Evolutionary conservation across 2,797 vertebrate genomes (phyloP), one percentile per base, ranked within the genome.

Genomic region (Ptychadena robeensis): DNA sequence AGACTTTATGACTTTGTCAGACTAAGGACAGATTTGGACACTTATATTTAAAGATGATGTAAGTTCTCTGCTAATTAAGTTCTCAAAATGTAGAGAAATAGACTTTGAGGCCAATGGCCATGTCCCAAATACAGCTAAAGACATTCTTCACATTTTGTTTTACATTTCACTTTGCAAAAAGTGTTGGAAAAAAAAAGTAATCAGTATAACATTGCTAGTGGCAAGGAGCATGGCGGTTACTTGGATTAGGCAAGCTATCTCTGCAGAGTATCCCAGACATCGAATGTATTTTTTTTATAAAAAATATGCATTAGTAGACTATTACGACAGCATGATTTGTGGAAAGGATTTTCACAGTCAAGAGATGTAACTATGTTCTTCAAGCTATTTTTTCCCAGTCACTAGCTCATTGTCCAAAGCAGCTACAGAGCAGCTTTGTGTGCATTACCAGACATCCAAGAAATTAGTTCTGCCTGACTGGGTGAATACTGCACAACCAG

Each of bases 381-480:
- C 93, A 93, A 94, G 89, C 91, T 92, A 92, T 85, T 89, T 91
- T 91, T 92, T 93, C 90, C 90, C 86, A 93, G 92, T 93, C 91
- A 92, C 92, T 92, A 89, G 91, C 91, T 92, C 92, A 93, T 93
- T 94, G 93, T 94, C 90, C 88, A 91, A 83, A 88, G 88, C 91
- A 90, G 91, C 91, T 92, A 92, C 71, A 80, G 90, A 91, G 91
- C 89, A 91, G 91, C 90, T 93, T 94, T 92, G 90, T 93, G 90
- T 90, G 90, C 88, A 92, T 94, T 94, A 92, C 92, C 88, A 92
- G 89, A 90, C 90, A 85, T 91, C 91, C 92, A 94, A 90, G 88
- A 95, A 93, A 94, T 95, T 94, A 93, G 91, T 93, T 94, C 90
- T 92, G 92, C 93, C 87, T 93, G 93, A 92, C 90, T 92, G 90